Evolutionary conservation across 1,140 invertebrate genomes (phyloP).

Genomic region (Eubasilissa regina): DNA sequence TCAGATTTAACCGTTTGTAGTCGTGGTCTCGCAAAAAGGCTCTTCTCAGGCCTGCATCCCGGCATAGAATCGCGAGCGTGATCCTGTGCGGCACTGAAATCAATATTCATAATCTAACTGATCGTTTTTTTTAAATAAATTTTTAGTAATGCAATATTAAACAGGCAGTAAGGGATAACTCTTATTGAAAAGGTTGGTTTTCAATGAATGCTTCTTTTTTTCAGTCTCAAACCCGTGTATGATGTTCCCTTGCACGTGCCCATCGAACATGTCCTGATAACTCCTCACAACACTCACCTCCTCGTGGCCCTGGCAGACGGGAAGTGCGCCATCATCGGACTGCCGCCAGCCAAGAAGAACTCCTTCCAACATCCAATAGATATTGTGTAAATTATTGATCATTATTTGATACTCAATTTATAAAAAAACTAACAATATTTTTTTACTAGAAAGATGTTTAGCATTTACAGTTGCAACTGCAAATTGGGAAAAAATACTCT

Average conservation of each 20-base stretch:
- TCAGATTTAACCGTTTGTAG: no score
- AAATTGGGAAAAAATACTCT: no score
- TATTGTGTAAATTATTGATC: conserved; percentile 33
- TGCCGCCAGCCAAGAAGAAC: conserved; percentile 58
- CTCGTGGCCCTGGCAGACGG: conserved; percentile 76
- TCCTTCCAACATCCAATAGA: conserved; percentile 44
- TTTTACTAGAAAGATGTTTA: conserved; percentile 21
- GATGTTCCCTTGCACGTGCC: conserved; percentile 75
- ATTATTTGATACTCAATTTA: no score
- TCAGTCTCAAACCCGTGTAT: conserved; percentile 70
- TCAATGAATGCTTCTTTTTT: conserved; percentile 6
- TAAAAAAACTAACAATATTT: conserved; percentile 12
- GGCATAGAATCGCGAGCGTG: no score
- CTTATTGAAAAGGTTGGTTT: no score
- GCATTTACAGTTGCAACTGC: not conserved
- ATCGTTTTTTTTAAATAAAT: no score
- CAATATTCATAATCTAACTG: no score
- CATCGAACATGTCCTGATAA: conserved; percentile 74
- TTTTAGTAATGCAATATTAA: no score
- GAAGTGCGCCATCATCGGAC: conserved; percentile 74
- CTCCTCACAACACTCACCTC: conserved; percentile 75
- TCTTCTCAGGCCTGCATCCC: no score
- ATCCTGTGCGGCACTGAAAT: no score
- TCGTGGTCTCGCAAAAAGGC: no score
- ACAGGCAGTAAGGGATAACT: no score